Conservation (phyloP, 2,113 vertebrate species). For the Salvelinus alpinus region DNA sequence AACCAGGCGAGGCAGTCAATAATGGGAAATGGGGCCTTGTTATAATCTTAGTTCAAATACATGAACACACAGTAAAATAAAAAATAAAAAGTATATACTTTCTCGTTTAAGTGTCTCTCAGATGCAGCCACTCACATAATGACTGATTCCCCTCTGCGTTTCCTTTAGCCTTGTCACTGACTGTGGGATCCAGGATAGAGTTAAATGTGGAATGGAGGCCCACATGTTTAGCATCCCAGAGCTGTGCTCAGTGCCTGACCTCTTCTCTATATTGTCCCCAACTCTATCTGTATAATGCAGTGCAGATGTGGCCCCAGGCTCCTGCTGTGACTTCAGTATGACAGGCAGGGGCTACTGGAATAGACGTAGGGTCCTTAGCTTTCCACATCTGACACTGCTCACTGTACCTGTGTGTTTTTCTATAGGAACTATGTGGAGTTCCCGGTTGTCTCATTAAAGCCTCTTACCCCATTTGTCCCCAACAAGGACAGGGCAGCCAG, state of each 20-base stretch:
- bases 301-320: conserved; percentile 52
- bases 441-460: background rate
- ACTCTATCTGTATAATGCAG: conserved; percentile 36
- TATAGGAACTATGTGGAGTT: background rate
- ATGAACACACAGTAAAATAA: background rate
- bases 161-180: conserved; percentile 7
- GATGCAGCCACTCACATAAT: conserved; percentile 22
- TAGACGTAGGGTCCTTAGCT: background rate
- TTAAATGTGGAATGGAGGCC: conserved; percentile 22
- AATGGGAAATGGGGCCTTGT: too few species aligned
- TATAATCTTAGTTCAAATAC: background rate
- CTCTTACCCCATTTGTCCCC: conserved; percentile 93
- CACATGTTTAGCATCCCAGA: conserved; percentile 43
- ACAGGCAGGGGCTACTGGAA: background rate
- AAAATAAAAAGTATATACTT: background rate
- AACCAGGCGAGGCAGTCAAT: too few species aligned
- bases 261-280: conserved; percentile 31
- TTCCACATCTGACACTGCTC: background rate
- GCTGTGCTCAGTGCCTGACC: conserved; percentile 37
- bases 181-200: background rate
- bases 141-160: conserved; percentile 25
- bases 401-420: background rate
- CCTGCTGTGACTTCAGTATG: conserved; percentile 13
- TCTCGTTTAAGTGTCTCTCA: conserved; percentile 24
- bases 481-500: conserved; percentile 87